Conservation (phyloP, 1,140 invertebrate species). For the Chironomus tepperi region DNA sequence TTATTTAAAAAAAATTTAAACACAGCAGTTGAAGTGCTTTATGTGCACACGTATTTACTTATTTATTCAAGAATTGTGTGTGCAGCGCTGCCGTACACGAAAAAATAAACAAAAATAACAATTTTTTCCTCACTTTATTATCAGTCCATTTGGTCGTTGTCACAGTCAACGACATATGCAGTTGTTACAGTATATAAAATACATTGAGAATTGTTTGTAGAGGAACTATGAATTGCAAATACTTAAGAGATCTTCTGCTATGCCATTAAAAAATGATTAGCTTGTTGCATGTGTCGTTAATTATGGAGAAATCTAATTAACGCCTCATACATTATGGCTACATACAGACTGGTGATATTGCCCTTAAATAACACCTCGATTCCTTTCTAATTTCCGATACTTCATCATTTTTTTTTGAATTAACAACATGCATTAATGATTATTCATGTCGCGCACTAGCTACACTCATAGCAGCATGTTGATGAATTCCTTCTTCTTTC, state of each 20-base stretch:
- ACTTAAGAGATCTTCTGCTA: background rate
- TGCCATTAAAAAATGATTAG: background rate
- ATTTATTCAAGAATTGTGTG: conserved; percentile 5
- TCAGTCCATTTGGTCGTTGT: background rate
- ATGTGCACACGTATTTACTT: conserved; percentile 6
- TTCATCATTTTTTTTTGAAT: background rate
- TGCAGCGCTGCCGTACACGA: background rate
- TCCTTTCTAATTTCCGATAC: conserved; percentile 6
- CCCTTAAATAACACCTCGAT: background rate
- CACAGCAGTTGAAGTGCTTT: background rate
- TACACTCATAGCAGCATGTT: background rate
- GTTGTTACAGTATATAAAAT: background rate
- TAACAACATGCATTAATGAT: conserved; percentile 13
- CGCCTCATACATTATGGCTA: background rate
- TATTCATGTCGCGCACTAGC: conserved; percentile 1
- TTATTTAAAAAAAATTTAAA: background rate
- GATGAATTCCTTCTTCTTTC: background rate
- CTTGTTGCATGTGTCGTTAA: background rate
- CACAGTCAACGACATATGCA: background rate
- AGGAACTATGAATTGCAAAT: no score
- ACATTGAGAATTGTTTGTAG: background rate
- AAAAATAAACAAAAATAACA: conserved; percentile 6
- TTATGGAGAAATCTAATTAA: background rate
- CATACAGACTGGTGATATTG: background rate
- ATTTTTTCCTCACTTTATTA: background rate